Evolutionary conservation across 1,140 invertebrate species (phyloP).

Genomic region (Sycophaga agraensis): DNA sequence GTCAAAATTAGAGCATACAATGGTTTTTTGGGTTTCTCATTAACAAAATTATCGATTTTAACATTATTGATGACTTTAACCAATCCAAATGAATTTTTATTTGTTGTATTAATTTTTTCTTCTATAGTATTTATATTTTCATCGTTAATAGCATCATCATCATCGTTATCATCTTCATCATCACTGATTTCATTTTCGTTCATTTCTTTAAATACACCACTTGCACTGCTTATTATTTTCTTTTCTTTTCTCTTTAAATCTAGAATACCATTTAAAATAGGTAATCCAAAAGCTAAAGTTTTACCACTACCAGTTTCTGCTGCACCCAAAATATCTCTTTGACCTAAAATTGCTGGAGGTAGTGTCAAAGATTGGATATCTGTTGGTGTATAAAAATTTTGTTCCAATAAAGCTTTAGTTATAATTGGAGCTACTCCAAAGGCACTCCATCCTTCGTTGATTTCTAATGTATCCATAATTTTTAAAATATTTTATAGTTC

Average conservation of each 20-base stretch:
- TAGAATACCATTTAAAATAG: conserved; percentile 83
- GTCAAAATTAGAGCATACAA: conserved; percentile 86
- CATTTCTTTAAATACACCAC: conserved; percentile 51
- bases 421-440: conserved; percentile 71
- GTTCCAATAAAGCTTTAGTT: conserved; percentile 71
- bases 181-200: conserved; percentile 42
- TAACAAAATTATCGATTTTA: conserved; percentile 42
- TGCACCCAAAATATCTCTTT: conserved; percentile 88
- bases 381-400: conserved; percentile 80
- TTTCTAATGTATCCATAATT: background rate
- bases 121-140: background rate
- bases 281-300: conserved; percentile 95
- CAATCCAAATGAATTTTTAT: conserved; percentile 58
- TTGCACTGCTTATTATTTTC: conserved; percentile 40
- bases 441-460: conserved; percentile 66
- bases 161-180: conserved; percentile 44
- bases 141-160: conserved; percentile 47
- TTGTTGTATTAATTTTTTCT: conserved; percentile 22
- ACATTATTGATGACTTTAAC: conserved; percentile 66
- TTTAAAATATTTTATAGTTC: no score
- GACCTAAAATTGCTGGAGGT: conserved; percentile 82
- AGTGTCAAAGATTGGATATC: conserved; percentile 77
- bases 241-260: conserved; percentile 62
- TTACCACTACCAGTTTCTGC: conserved; percentile 98
- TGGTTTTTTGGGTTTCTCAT: no score